Evolutionary conservation across 2,797 vertebrate genomes (phyloP), one percentile per base, ranked within the genome.

Genomic region (Myotis vivesi): DNA sequence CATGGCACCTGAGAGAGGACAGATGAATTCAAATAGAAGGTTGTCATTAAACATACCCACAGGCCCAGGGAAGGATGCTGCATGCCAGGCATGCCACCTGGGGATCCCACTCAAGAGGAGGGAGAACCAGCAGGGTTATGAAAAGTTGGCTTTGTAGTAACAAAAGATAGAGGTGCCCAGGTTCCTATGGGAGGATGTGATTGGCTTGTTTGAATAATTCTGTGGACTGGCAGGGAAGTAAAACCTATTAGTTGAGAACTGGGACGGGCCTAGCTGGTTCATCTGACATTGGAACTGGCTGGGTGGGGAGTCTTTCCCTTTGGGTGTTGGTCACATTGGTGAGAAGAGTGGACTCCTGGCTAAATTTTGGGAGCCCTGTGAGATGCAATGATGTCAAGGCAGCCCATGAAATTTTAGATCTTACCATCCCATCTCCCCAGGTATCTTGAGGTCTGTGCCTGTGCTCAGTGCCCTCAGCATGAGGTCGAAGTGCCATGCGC

Each of bases 401-500:
- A 51, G 64, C 41, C 15, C 11, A 1, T 2, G n/a, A 41, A 11
- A 15, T 16, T 30, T 53, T 0, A 15, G 57, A 46, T 6, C 17
- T 77, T 5, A 33, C 5, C 13, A 3, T 9, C 17, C 12, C 10
- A 71, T 36, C 20, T 38, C 25, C 76, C 38, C 1, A 0, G 0
- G 8, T 4, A 53, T 30, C 44, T 17, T 0, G 8, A 36, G 55
- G 55, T 51, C 51, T 12, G 33, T 5, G 62, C n/a, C 36, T 19
- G 33, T 6, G n/a, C 16, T 44, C 15, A 3, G 10, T 28, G 36
- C 6, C 19, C 25, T 28, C 11, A 0, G n/a, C n/a, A 3, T 1
- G 2, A 3, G 51, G 41, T 17, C 3, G 0, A 7, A 30, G 51
- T 11, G 11, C 0, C 15, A 8, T 0, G 0, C 4, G 1, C 28